Percentiles rank a stretch among this genome's conserved stretches.
Evolutionary conservation across 2,797 vertebrate genomes (phyloP).

Genomic region (Echeneis naucrates): DNA sequence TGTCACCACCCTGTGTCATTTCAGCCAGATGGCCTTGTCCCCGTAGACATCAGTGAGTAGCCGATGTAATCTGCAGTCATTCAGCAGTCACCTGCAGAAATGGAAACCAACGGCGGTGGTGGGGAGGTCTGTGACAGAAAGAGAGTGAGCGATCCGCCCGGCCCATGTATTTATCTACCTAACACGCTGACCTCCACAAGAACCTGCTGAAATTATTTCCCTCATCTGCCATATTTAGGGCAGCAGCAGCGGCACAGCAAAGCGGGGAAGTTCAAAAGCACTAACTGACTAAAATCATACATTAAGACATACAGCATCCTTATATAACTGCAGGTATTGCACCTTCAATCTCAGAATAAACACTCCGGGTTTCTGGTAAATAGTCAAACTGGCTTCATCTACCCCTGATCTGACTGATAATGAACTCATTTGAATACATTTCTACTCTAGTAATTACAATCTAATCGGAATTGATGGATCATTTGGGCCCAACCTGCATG

Average conservation of each 20-base stretch:
- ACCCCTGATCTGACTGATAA: slow-evolving; percentile 72
- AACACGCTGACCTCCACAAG: slow-evolving; percentile 59
- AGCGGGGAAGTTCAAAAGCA: slow-evolving; percentile 29
- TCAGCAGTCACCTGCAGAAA: slow-evolving; percentile 76
- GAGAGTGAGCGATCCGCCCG: slow-evolving; percentile 56
- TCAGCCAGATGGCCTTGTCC: slow-evolving; percentile 74
- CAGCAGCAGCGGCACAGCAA: not conserved
- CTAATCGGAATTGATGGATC: slow-evolving; percentile 82
- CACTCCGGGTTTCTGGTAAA: slow-evolving; percentile 57
- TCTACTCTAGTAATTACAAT: slow-evolving; percentile 73
- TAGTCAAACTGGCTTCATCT: slow-evolving; percentile 45
- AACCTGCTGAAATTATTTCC: slow-evolving; percentile 34
- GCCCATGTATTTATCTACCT: slow-evolving; percentile 71
- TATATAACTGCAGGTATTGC: slow-evolving; percentile 47
- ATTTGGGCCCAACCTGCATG: slow-evolving; percentile 77
- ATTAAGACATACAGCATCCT: slow-evolving; percentile 43
- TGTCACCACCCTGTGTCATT: slow-evolving; percentile 74
- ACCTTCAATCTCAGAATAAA: slow-evolving; percentile 55
- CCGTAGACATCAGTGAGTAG: slow-evolving; percentile 67
- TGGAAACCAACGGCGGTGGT: slow-evolving; percentile 56
- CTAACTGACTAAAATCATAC: slow-evolving; percentile 66
- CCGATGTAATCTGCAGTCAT: slow-evolving; percentile 76
- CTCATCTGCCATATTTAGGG: slow-evolving; percentile 7
- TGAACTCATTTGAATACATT: slow-evolving; percentile 76
- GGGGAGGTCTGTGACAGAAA: slow-evolving; percentile 29